Evolutionary conservation across 2,113 vertebrate species (phyloP).

Genomic region (Dinomys branickii): DNA sequence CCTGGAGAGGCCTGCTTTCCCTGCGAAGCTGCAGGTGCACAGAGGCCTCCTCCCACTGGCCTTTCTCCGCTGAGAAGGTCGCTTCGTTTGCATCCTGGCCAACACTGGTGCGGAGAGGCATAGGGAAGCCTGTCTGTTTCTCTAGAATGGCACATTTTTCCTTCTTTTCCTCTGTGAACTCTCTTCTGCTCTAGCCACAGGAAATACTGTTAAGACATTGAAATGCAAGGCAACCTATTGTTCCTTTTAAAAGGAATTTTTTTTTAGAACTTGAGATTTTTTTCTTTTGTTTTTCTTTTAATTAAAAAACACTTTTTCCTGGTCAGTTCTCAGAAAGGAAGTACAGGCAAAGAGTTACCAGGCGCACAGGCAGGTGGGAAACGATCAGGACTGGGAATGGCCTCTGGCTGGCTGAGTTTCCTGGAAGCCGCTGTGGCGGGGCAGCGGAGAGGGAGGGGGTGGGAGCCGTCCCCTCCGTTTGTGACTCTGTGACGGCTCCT

Average conservation of each 20-base stretch:
- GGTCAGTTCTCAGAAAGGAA: not conserved
- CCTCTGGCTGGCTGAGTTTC: not conserved
- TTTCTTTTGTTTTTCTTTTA: slow-evolving; percentile 5
- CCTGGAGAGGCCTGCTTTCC: not conserved
- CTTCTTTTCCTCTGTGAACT: not conserved
- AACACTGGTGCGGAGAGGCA: not conserved
- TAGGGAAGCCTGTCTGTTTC: not conserved
- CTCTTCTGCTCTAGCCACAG: not conserved
- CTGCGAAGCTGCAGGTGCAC: not conserved
- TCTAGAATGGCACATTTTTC: not conserved
- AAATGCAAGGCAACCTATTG: slow-evolving; percentile 27
- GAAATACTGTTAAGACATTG: slow-evolving; percentile 23
- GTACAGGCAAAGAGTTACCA: not conserved
- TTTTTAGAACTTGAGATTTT: slow-evolving; percentile 34
- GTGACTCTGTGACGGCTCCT: not conserved
- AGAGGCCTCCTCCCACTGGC: not conserved
- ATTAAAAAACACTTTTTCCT: not conserved
- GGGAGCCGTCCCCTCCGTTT: not conserved
- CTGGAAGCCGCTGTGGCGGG: not conserved
- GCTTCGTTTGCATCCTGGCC: not conserved
- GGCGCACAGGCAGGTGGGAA: not conserved
- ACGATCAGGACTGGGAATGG: not conserved
- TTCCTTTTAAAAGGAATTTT: slow-evolving; percentile 1
- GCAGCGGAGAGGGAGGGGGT: not conserved
- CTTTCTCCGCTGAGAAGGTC: not conserved